phyloP scores from a whole-genome alignment of 2,797 vertebrate species.

The Xenopus petersii region DNA sequence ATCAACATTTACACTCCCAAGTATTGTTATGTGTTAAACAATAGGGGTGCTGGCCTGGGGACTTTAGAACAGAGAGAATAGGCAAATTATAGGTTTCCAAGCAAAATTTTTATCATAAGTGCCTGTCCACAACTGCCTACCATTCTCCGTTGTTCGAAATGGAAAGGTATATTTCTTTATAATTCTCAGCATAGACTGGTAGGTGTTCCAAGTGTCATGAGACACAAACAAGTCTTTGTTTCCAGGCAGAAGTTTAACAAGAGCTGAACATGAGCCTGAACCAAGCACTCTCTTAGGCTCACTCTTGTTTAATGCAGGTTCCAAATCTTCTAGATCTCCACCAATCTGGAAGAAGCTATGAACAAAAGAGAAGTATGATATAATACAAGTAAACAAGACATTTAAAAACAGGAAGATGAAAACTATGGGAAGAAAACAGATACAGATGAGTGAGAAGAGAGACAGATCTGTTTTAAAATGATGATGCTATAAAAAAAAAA shows the following conservation, averaged over 20 bases:
- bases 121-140: conserved; percentile 58
- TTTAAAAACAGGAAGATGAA: no score
- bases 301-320: conserved; percentile 81
- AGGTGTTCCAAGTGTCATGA: conserved; percentile 89
- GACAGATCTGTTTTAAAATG: no score
- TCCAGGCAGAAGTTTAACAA: conserved; percentile 87
- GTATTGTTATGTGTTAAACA: no score
- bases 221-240: conserved; percentile 82
- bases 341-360: conserved; percentile 83
- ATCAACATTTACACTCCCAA: no score
- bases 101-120: no score
- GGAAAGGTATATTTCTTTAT: conserved; percentile 88
- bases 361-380: not conserved
- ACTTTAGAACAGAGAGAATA: no score
- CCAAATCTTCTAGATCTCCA: conserved; percentile 89
- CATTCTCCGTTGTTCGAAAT: conserved; percentile 66
- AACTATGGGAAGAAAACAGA: no score
- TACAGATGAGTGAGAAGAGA: no score
- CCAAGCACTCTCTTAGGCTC: conserved; percentile 64
- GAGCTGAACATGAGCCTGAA: conserved; percentile 88
- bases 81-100: no score
- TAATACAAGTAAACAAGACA: no score
- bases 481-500: not conserved
- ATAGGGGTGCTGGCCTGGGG: no score
- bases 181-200: conserved; percentile 88